Evolutionary conservation across 2,113 vertebrate species (phyloP).

Genomic region (Oncorhynchus gorbuscha): DNA sequence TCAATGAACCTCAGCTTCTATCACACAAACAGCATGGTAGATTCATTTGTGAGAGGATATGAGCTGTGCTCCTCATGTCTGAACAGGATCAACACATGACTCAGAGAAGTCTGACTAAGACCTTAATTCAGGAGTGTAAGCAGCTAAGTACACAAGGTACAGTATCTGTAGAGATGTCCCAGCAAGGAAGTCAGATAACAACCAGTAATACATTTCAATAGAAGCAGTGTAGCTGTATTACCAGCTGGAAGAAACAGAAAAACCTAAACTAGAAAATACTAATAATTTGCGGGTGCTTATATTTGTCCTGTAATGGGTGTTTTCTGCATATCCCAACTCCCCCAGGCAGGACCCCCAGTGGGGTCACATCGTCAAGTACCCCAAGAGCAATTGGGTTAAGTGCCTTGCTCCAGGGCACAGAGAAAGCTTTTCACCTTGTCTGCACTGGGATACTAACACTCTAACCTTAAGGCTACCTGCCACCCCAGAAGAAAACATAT

Average conservation of each 20-base stretch:
- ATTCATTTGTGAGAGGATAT: neutral
- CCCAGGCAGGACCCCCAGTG: too few species aligned
- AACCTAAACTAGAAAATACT: neutral
- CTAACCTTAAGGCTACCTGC: too few species aligned
- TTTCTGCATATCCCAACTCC: too few species aligned
- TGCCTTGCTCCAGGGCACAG: too few species aligned
- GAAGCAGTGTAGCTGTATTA: neutral
- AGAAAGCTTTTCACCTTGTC: too few species aligned
- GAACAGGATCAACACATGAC: slow-evolving; percentile 59
- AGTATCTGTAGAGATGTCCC: neutral
- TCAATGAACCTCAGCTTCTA: neutral
- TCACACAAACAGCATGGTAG: neutral
- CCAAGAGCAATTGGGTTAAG: too few species aligned
- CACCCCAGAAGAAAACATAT: too few species aligned
- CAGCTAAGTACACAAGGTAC: neutral
- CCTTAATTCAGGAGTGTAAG: neutral
- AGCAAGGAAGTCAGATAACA: neutral
- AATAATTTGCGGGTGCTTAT: too few species aligned
- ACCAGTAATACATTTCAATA: neutral
- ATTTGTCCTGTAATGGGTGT: too few species aligned
- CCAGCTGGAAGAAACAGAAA: neutral
- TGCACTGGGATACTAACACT: too few species aligned
- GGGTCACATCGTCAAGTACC: too few species aligned
- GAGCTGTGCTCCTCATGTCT: slow-evolving; percentile 45
- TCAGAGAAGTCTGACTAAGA: slow-evolving; percentile 44